Evolutionary conservation across 1,140 invertebrate genomes (phyloP).

Genomic region (Antheraea pernyi): DNA sequence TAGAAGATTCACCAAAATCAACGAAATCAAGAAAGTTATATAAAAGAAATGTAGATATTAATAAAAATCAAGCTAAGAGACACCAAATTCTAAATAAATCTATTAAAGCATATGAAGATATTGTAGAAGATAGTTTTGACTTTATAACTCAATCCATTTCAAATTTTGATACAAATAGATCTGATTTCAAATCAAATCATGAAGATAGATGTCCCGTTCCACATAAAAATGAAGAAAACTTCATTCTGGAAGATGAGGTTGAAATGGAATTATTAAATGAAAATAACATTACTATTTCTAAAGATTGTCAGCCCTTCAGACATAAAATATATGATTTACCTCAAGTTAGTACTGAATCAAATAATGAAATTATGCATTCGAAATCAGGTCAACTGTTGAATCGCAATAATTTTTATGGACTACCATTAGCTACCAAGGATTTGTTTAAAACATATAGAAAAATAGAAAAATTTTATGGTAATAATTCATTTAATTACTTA

Average conservation of each 20-base stretch:
- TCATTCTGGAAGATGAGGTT: constrained; percentile 35
- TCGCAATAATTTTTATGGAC: constrained; percentile 54
- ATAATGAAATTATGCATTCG: background rate
- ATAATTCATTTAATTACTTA: constrained; percentile 15
- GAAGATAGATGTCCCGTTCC: constrained; percentile 64
- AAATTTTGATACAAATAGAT: constrained; percentile 32
- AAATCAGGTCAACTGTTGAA: constrained; percentile 4
- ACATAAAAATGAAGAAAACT: constrained; percentile 51
- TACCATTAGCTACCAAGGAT: constrained; percentile 52
- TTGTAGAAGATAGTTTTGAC: constrained; percentile 55
- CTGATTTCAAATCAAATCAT: constrained; percentile 41
- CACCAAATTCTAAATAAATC: background rate
- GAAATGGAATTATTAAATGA: constrained; percentile 17
- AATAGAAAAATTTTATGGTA: constrained; percentile 73
- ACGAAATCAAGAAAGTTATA: background rate
- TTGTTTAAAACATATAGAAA: constrained; percentile 67
- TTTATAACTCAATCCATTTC: constrained; percentile 54
- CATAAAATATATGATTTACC: background rate
- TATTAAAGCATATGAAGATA: constrained; percentile 36
- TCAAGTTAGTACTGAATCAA: background rate
- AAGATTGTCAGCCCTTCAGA: background rate
- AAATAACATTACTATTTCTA: constrained; percentile 24
- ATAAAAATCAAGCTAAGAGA: background rate
- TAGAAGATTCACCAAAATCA: constrained; percentile 1
- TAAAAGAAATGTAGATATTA: background rate